A percentile compares a stretch with the other conserved stretches of the same genome.
Conservation (phyloP, 1,140 invertebrate genomes). For the Sitobion miscanthi region DNA sequence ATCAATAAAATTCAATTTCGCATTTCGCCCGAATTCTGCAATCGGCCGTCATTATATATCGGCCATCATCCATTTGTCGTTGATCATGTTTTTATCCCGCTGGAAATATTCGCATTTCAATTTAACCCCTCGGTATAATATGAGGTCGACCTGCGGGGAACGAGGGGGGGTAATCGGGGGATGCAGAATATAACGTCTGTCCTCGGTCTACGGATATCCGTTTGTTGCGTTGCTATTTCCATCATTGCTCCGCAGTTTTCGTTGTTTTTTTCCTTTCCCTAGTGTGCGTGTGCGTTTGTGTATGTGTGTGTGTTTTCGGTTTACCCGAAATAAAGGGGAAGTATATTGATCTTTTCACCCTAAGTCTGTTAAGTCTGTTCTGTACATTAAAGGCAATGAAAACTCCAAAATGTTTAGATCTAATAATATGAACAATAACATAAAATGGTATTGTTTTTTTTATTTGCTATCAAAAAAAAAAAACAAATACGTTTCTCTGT, state of each 20-base stretch:
- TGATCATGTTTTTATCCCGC: not conserved
- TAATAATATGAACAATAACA: not conserved
- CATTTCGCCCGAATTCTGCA: not conserved
- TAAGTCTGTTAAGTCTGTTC: conserved; percentile 6
- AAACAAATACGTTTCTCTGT: not conserved
- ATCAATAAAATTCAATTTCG: conserved; percentile 18
- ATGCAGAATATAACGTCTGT: conserved; percentile 36
- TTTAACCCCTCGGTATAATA: not conserved
- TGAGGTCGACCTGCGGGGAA: not conserved
- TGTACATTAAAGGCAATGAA: not conserved
- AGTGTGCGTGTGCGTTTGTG: not conserved
- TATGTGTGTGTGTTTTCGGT: not conserved
- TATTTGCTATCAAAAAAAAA: not conserved
- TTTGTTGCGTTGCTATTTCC: not conserved
- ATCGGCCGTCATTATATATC: not conserved
- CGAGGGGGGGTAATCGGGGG: not conserved
- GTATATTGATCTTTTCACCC: conserved; percentile 35
- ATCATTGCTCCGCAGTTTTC: not conserved
- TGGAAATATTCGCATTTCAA: not conserved
- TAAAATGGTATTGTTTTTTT: not conserved
- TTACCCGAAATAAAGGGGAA: not conserved
- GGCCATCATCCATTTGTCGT: conserved; percentile 1
- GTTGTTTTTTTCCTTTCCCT: not conserved
- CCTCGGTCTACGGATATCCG: conserved; percentile 40
- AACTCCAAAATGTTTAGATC: not conserved